A percentile compares a stretch with the other conserved stretches of the same genome.
phyloP scores from a whole-genome alignment of 2,113 vertebrate species.

The Verasper variegatus region DNA sequence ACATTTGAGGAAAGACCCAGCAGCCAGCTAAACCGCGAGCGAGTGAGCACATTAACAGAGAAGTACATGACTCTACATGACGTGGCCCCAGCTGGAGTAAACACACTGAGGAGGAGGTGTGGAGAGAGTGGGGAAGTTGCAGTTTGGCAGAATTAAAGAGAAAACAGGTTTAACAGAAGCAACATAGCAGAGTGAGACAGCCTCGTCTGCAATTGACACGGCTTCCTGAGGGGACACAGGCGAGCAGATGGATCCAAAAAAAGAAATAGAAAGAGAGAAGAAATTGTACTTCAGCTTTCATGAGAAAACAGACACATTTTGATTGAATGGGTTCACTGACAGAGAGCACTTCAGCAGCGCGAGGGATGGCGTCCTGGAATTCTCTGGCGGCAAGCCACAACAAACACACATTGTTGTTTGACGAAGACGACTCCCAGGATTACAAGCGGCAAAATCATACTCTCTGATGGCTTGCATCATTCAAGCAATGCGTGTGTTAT shows the following conservation, averaged over 20 bases:
- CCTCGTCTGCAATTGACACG: slow-evolving; percentile 40
- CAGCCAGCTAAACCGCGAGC: slow-evolving; percentile 1
- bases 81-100: slow-evolving; percentile 38
- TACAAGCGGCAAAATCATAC: slow-evolving; percentile 10
- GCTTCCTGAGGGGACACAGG: slow-evolving; percentile 39
- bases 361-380: slow-evolving; percentile 28
- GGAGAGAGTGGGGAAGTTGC: slow-evolving; percentile 21
- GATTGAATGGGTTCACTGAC: slow-evolving; percentile 39
- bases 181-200: slow-evolving; percentile 19
- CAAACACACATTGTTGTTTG: slow-evolving; percentile 12
- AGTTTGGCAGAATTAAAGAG: slow-evolving; percentile 29
- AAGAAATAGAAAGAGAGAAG: neutral
- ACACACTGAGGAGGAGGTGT: slow-evolving; percentile 43
- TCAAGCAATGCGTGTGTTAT: slow-evolving; percentile 8
- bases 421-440: neutral
- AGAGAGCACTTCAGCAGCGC: slow-evolving; percentile 19
- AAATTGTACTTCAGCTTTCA: slow-evolving; percentile 25
- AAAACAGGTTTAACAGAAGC: slow-evolving; percentile 46
- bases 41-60: slow-evolving; percentile 5
- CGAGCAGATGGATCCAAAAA: slow-evolving; percentile 6
- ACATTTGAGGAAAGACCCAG: slow-evolving; percentile 7
- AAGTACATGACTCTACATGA: slow-evolving; percentile 10
- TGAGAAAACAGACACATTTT: slow-evolving; percentile 21
- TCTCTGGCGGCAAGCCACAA: slow-evolving; percentile 29
- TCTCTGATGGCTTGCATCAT: slow-evolving; percentile 5